Base-by-base conservation (phyloP, 2,113 vertebrate species). In the Aspiorhynchus laticeps region DNA sequence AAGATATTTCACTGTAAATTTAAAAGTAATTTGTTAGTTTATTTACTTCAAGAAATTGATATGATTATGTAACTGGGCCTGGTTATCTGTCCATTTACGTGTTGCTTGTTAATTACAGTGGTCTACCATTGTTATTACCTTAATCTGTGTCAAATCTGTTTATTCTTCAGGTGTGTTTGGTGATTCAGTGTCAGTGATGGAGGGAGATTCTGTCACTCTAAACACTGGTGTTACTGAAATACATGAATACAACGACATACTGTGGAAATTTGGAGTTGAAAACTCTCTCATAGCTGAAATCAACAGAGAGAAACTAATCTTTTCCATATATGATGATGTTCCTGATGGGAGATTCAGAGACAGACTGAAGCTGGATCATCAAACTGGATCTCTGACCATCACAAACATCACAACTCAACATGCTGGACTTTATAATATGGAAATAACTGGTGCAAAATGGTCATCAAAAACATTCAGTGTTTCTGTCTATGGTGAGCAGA, bases 361-460 rank as follows among this genome's bases (percentile, higher is more conserved):
- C 26, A 65, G 63, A 31, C 63, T 65, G 63, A 65, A 65, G 63
- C 63, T 65, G 63, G 48, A 51, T 1, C 0, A 51, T 51, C 48
- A 51, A 51, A 51, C 48, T 51, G 48, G 48, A 51, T 51, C 26
- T 28, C 1, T 51, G 0, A 31, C 28, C 63, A 65, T 28, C 65
- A 19, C 2, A 4, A 3, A 69, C 65, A 69, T 3, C 65, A 7
- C 0, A 69, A 69, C 65, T 33, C 2, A 19, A 69, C 65, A 69
- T 4, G 0, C 15, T 33, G 65, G 65, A 69, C 10, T 0, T 5
- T 69, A 69, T 69, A 0, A 33, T 8, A 1, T 69, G 11, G 0
- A 19, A 2, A 69, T 33, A 69, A 19, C 0, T 0, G 65, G 28
- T 28, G 7, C 0, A 3, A 69, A 69, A 67, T 1, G 0, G 7